These are phyloP conservation scores for Delphinus delphis DNA, from an alignment of 2,113 vertebrate species.

Conservation along the genomic window DNA sequence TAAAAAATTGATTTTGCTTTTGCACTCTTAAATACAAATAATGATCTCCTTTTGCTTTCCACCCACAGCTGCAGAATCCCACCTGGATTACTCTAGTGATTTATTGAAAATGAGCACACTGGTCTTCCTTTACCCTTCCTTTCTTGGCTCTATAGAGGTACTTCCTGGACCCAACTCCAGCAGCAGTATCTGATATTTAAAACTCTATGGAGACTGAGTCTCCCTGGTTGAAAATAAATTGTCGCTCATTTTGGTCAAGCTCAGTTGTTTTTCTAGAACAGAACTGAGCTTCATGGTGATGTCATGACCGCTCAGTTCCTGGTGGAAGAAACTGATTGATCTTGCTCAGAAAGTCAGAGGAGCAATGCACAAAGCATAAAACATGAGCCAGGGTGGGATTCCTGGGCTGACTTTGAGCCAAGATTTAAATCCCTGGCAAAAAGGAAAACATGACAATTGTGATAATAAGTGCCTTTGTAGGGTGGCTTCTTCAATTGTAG, in stretches of 20 bases:
- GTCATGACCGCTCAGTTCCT: slow-evolving; percentile 68
- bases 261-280: slow-evolving; percentile 63
- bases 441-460: slow-evolving; percentile 55
- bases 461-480: slow-evolving; percentile 55
- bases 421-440: slow-evolving; percentile 66
- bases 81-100: slow-evolving; percentile 77
- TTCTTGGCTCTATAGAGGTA: slow-evolving; percentile 31
- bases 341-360: slow-evolving; percentile 56
- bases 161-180: slow-evolving; percentile 16
- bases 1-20: slow-evolving; percentile 71
- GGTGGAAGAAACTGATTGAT: slow-evolving; percentile 69
- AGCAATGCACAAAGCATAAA: slow-evolving; percentile 53
- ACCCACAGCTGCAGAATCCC: slow-evolving; percentile 75
- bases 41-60: slow-evolving; percentile 71
- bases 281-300: slow-evolving; percentile 22
- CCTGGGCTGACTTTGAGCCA: slow-evolving; percentile 31
- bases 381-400: slow-evolving; percentile 58
- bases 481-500: slow-evolving; percentile 55
- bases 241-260: slow-evolving; percentile 66
- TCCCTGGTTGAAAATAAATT: slow-evolving; percentile 60
- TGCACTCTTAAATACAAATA: slow-evolving; percentile 65
- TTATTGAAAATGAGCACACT: slow-evolving; percentile 82
- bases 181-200: slow-evolving; percentile 69
- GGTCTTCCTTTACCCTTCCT: slow-evolving; percentile 74
- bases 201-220: slow-evolving; percentile 36